phyloP scores from a whole-genome alignment of 2,113 vertebrate species.

The Leptobrachium leishanense region DNA sequence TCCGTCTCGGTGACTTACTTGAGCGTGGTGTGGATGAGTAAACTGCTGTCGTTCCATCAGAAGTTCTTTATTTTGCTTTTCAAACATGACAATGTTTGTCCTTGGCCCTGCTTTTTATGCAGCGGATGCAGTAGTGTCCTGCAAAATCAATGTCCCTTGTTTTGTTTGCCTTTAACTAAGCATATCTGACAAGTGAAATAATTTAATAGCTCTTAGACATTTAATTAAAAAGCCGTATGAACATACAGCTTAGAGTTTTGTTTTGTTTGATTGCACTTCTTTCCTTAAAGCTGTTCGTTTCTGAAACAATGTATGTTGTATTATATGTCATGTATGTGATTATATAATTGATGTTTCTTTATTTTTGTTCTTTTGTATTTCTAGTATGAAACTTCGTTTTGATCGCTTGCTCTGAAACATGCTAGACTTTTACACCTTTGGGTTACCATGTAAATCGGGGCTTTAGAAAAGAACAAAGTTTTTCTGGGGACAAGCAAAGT shows the following conservation, averaged over 20 bases:
- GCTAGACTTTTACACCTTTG: too few species aligned
- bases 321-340: neutral
- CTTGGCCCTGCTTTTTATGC: conserved; percentile 39
- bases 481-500: too few species aligned
- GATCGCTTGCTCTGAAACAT: too few species aligned
- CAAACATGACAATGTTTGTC: conserved; percentile 13
- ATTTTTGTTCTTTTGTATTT: too few species aligned
- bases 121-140: conserved; percentile 11
- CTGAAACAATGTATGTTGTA: too few species aligned
- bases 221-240: conserved; percentile 23
- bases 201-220: conserved; percentile 27
- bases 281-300: neutral
- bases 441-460: too few species aligned
- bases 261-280: neutral
- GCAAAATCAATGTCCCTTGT: conserved; percentile 38
- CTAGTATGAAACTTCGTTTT: too few species aligned
- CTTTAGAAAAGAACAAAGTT: too few species aligned
- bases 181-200: conserved; percentile 34
- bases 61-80: neutral
- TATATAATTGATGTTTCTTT: neutral
- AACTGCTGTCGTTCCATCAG: neutral
- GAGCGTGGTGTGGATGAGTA: neutral
- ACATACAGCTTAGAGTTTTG: neutral
- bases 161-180: conserved; percentile 35
- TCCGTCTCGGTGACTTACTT: neutral